Evolutionary conservation across 2,113 vertebrate genomes (phyloP), one percentile per base, ranked within the genome.

Genomic region (Hydrochoerus hydrochaeris): DNA sequence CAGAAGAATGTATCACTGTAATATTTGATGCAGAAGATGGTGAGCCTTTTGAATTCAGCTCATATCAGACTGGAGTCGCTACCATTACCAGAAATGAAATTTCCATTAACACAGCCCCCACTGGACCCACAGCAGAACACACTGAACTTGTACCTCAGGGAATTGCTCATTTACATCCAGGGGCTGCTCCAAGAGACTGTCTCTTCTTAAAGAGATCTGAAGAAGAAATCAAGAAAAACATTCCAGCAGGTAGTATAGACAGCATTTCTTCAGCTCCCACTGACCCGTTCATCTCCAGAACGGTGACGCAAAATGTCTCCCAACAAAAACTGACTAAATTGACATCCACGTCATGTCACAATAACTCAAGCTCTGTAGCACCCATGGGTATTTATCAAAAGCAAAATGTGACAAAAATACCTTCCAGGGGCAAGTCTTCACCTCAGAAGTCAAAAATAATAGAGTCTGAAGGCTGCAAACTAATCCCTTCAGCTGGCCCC

Each of bases 21-120:
- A 98, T 99, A 97, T 99, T 99, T 78, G 99, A 99, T 94, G 99
- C 99, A 1, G 98, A 99, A 94, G 99, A 99, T 52, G 99, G 99
- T 13, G 98, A 99, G 73, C 99, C 99, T 17, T 98, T 99, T 97
- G 98, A 99, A 97, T 98, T 99, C 89, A 98, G 98, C 95, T 98
- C 99, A 90, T 99, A 98, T 96, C 99, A 98, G 97, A 98, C 98
- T 67, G 97, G 98, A 75, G 90, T 97, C 93, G 97, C 98, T 96
- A 97, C 98, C 67, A 98, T 98, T 96, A 98, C 98, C 96, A 98
- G 98, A 97, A 98, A 98, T 95, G 98, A 99, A 77, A 96, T 98
- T 95, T 98, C 98, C 94, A 95, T 98, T 92, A 98, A 85, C 67
- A 98, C 98, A 89, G 88, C 93, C 80, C 98, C 98, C 85, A 96